Evolutionary conservation across 2,888 invertebrate species (phyloP).

Genomic region (Agonopterix alstromeriana): DNA sequence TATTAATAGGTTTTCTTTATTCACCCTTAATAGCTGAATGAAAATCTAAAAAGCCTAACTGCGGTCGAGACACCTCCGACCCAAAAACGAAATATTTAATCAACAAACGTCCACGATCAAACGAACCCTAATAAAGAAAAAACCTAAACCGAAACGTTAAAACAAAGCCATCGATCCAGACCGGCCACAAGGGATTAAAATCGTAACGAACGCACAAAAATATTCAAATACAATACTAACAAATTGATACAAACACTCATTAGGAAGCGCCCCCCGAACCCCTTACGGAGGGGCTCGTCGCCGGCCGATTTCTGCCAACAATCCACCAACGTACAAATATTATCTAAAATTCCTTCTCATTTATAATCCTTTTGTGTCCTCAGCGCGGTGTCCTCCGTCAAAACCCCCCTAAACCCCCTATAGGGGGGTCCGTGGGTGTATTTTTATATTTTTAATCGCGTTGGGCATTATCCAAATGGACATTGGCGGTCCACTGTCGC

Average conservation of each 20-base stretch:
- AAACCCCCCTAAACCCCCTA: conserved; percentile 34
- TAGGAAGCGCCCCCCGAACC: conserved; percentile 59
- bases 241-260: conserved; percentile 78
- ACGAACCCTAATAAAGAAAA: conserved; percentile 45
- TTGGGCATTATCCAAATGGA: conserved; percentile 77
- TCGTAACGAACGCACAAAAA: conserved; percentile 73
- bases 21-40: no score
- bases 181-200: conserved; percentile 69
- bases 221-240: conserved; percentile 77
- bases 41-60: neutral
- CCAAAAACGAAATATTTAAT: conserved; percentile 55
- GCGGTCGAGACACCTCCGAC: conserved; percentile 18
- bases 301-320: conserved; percentile 57
- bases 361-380: conserved; percentile 78
- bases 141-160: conserved; percentile 45
- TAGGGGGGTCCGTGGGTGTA: conserved; percentile 51
- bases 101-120: conserved; percentile 59
- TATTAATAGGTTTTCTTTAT: no score
- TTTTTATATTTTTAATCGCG: conserved; percentile 78
- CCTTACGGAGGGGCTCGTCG: conserved; percentile 16
- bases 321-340: conserved; percentile 77
- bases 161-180: conserved; percentile 64
- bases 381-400: conserved; percentile 75
- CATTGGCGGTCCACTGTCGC: conserved; percentile 70
- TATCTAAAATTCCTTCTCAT: conserved; percentile 78